Base-by-base conservation (phyloP, 2,888 invertebrate genomes). In the Dryococelus australis region DNA sequence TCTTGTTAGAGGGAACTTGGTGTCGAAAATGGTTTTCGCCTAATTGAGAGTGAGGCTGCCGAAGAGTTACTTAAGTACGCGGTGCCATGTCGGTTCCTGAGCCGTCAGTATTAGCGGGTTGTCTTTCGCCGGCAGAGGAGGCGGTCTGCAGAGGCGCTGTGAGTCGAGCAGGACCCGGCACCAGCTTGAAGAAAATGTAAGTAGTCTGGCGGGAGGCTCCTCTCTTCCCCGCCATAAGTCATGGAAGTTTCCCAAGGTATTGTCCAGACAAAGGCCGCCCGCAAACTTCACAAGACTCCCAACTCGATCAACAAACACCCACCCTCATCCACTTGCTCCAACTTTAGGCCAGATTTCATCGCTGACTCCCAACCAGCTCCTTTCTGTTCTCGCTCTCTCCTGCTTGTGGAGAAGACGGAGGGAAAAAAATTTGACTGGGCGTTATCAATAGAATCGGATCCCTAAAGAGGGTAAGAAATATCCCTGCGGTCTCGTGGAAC, bases 201-300 rank as follows among this genome's bases (percentile, higher is more conserved):
- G 65, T 1, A 65, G 65, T 10, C 20, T 8, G n/a, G 65, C 2
- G 65, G n/a, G 65, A 1, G 65, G n/a, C 13, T 20, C 20, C n/a
- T 65, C 65, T 65, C 65, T 65, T n/a, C n/a, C 65, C 65, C 10
- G 65, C n/a, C 65, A n/a, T 65, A 65, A 65, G 65, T 65, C n/a
- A 65, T 65, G 65, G 65, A 65, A 65, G 65, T 65, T 65, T 65
- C 65, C 65, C 65, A 24, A 65, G 65, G 65, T 65, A 65, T 65
- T 65, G 65, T 65, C 65, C 65, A 65, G 65, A 65, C 65, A 65
- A 65, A 65, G 24, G 65, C 65, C 65, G 65, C 65, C 65, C 1
- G 24, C 65, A 65, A 65, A 65, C 65, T 65, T 65, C 65, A 65
- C 24, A 65, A 65, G 65, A 65, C 65, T 65, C 24, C 65, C 65